Percentiles rank a stretch among this genome's conserved stretches.
These are phyloP conservation scores for Mormyrops boulengeri DNA, from an alignment of 2,797 vertebrate genomes.

Conservation along the genomic window DNA sequence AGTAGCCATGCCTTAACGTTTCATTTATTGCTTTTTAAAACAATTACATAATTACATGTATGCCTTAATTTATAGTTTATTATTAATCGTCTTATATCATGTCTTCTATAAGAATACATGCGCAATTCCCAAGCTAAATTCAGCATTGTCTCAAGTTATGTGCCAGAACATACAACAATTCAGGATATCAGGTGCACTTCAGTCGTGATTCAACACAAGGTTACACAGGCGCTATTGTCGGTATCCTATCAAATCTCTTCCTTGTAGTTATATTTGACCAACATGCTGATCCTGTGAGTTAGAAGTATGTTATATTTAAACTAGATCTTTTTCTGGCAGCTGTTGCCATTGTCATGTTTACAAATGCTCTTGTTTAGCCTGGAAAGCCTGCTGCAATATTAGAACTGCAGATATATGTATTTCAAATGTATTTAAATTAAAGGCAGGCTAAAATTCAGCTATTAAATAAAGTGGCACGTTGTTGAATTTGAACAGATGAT, in stretches of 20 bases:
- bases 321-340: neutral
- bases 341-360: neutral
- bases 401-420: neutral
- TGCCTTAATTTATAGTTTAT: neutral
- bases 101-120: neutral
- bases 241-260: neutral
- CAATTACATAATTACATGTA: neutral
- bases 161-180: neutral
- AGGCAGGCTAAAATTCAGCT: neutral
- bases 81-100: neutral
- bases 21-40: neutral
- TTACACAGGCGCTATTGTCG: neutral
- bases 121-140: neutral
- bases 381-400: neutral
- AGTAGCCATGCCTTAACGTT: neutral
- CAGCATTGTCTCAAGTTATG: neutral
- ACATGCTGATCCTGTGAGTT: neutral
- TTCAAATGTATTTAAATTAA: neutral
- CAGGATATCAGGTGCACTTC: neutral
- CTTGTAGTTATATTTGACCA: neutral
- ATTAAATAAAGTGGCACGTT: neutral
- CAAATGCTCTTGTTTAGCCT: neutral
- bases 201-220: neutral
- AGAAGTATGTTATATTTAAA: neutral
- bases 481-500: neutral